These are phyloP conservation scores for Ecdyonurus torrentis DNA, from an alignment of 2,888 invertebrate genomes.

Conservation along the genomic window DNA sequence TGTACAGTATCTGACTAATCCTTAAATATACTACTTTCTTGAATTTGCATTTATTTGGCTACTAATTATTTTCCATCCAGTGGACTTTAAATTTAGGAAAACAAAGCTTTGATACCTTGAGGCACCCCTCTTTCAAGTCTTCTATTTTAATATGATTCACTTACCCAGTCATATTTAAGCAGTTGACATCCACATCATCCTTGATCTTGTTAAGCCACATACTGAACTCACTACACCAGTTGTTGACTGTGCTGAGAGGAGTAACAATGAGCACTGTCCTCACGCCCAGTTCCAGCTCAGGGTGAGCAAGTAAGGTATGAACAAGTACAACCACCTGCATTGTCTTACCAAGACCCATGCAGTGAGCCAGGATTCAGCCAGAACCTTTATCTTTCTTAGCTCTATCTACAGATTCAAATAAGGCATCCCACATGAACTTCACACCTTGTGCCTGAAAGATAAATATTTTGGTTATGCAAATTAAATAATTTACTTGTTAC, in stretches of 20 bases:
- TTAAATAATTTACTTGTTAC: background rate
- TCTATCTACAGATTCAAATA: slow-evolving; percentile 70
- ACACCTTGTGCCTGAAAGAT: slow-evolving; percentile 43
- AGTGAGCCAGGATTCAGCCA: slow-evolving; percentile 90
- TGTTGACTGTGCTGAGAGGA: slow-evolving; percentile 86
- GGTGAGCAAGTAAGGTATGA: slow-evolving; percentile 63
- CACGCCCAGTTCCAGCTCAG: slow-evolving; percentile 36
- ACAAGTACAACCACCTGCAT: slow-evolving; percentile 55
- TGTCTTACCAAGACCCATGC: slow-evolving; percentile 94
- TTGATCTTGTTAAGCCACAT: slow-evolving; percentile 63
- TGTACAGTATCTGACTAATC: too few relatives aligned
- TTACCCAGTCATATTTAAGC: slow-evolving; percentile 44
- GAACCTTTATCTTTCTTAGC: slow-evolving; percentile 53
- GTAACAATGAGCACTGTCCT: slow-evolving; percentile 68
- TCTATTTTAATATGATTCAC: too few relatives aligned
- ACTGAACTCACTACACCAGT: slow-evolving; percentile 90
- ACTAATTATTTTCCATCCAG: too few relatives aligned
- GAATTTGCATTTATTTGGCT: too few relatives aligned
- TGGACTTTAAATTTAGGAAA: too few relatives aligned
- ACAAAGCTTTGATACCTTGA: too few relatives aligned
- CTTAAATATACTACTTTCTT: too few relatives aligned
- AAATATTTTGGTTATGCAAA: background rate
- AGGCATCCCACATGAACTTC: slow-evolving; percentile 90
- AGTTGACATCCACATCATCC: slow-evolving; percentile 30
- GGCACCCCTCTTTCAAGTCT: too few relatives aligned